Percentiles rank a stretch among this genome's conserved stretches.
phyloP scores from a whole-genome alignment of 2,797 vertebrate genomes.

The Tapirus indicus region DNA sequence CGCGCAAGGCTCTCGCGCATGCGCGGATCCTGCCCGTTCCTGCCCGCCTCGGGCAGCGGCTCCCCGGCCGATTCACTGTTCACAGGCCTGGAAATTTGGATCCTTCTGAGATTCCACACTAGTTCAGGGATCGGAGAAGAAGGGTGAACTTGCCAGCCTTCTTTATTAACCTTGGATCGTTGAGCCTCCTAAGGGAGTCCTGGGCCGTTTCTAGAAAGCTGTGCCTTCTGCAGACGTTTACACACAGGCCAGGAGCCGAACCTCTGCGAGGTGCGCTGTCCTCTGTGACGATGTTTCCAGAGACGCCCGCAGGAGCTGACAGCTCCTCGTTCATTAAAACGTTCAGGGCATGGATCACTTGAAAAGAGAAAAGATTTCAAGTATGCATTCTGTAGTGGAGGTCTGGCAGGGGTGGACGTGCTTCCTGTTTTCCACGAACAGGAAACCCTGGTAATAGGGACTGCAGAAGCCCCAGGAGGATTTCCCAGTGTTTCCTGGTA shows the following conservation, averaged over 20 bases:
- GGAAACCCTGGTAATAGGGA: not conserved
- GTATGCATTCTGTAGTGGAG: not conserved
- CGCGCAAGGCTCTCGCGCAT: not conserved
- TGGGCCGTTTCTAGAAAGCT: not conserved
- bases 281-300: not conserved
- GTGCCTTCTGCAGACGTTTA: not conserved
- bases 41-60: accelerated
- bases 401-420: not conserved
- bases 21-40: not conserved
- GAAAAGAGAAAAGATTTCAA: not conserved
- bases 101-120: not conserved
- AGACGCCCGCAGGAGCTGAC: not conserved
- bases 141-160: not conserved
- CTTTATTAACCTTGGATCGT: not conserved
- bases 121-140: not conserved
- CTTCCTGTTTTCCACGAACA: not conserved
- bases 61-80: accelerated
- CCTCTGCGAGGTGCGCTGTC: not conserved
- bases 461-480: not conserved
- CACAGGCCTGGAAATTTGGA: not conserved
- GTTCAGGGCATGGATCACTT: not conserved
- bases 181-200: not conserved
- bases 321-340: not conserved
- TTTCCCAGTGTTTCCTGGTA: not conserved
- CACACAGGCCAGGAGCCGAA: not conserved